A percentile compares a stretch with the other conserved stretches of the same genome.
phyloP scores from a whole-genome alignment of 2,113 vertebrate species.

The Dryoscopus gambensis region DNA sequence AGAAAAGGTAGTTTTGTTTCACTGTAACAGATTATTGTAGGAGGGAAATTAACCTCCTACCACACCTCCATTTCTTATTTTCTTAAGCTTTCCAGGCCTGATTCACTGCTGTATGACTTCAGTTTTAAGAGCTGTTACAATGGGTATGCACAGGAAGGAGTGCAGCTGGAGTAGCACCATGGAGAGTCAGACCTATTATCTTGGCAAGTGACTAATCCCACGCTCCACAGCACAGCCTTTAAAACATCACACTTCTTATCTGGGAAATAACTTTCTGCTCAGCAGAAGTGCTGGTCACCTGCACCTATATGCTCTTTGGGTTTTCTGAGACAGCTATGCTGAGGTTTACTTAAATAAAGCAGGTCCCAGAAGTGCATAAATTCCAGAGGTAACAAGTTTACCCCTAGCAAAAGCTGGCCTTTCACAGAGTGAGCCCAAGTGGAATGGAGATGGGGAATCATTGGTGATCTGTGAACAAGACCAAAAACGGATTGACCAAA shows the following conservation, averaged over 20 bases:
- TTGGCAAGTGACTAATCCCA: constrained; percentile 14
- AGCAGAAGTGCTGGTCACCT: background rate
- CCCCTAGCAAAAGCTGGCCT: background rate
- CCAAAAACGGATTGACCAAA: background rate
- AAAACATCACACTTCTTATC: background rate
- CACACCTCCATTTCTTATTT: constrained; percentile 10
- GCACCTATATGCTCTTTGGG: background rate
- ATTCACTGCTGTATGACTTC: constrained; percentile 31
- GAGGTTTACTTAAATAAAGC: background rate
- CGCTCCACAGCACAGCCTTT: background rate
- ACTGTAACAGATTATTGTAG: constrained; percentile 16
- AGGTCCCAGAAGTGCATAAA: background rate
- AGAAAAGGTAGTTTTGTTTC: background rate
- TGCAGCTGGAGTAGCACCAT: background rate
- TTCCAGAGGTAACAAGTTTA: background rate
- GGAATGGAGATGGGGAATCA: background rate
- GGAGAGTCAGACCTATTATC: constrained; percentile 18
- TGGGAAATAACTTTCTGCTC: background rate
- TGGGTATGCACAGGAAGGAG: background rate
- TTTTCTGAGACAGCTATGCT: background rate
- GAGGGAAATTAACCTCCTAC: constrained; percentile 50
- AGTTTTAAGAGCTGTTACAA: background rate
- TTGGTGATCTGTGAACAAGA: rapidly evolving
- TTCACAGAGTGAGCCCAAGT: background rate
- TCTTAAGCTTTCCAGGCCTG: constrained; percentile 12